Conservation (phyloP, 2,113 vertebrate species). For the Tetrax tetrax region DNA sequence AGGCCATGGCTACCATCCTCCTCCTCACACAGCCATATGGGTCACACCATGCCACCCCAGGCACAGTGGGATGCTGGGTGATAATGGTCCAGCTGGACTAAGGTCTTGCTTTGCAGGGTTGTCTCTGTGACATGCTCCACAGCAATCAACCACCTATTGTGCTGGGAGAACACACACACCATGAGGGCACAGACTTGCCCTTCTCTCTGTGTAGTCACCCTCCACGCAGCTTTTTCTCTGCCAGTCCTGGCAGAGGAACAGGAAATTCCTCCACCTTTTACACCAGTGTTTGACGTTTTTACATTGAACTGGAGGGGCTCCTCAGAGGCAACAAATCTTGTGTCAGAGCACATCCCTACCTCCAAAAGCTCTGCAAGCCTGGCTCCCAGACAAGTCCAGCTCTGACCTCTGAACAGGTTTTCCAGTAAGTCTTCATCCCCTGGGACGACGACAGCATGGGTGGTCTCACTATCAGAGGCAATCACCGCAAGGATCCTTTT, state of each 20-base stretch:
- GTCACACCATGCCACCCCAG: too few relatives aligned
- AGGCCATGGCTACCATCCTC: neutral
- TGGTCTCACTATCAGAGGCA: neutral
- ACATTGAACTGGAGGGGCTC: rapidly evolving
- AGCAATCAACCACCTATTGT: neutral
- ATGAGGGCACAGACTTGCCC: rapidly evolving
- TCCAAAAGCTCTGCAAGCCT: neutral
- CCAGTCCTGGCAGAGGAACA: neutral
- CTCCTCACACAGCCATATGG: neutral
- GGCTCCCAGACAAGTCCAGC: neutral
- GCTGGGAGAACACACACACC: neutral
- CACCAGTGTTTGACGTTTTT: neutral
- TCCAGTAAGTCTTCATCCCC: neutral
- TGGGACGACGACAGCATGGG: neutral
- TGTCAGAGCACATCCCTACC: neutral
- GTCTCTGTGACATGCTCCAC: neutral
- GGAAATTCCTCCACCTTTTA: neutral
- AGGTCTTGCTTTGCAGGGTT: neutral
- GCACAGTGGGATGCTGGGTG: too few relatives aligned
- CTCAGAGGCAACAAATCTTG: neutral
- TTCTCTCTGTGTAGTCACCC: neutral
- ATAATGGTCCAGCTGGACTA: neutral
- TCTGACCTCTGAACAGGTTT: neutral
- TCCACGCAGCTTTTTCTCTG: neutral
- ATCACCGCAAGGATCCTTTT: neutral